Evolutionary conservation across 2,888 invertebrate genomes (phyloP).

Genomic region (Orthosia gothica): DNA sequence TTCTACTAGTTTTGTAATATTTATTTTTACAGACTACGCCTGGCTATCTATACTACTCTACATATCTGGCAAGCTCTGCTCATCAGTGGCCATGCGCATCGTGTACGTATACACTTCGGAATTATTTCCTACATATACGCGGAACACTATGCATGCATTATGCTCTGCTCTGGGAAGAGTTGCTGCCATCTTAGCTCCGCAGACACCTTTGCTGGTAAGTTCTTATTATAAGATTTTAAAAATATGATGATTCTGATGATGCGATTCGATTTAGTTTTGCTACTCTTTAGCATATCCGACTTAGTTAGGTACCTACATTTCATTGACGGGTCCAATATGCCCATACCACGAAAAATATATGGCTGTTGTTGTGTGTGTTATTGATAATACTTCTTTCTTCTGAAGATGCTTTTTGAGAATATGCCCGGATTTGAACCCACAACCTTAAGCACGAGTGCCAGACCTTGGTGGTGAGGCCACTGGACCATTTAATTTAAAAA

Average conservation of each 20-base stretch:
- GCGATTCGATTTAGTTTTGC: too few relatives aligned
- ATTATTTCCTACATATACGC: conserved; percentile 77
- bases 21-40: conserved; percentile 33
- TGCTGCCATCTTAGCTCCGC: conserved; percentile 76
- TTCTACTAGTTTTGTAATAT: not conserved
- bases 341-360: too few relatives aligned
- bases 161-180: conserved; percentile 76
- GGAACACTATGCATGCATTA: conserved; percentile 77
- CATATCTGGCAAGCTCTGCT: conserved; percentile 68
- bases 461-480: too few relatives aligned
- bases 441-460: too few relatives aligned
- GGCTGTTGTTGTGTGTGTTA: too few relatives aligned
- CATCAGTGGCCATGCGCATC: conserved; percentile 69
- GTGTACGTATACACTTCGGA: conserved; percentile 78
- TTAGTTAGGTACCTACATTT: too few relatives aligned
- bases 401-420: too few relatives aligned
- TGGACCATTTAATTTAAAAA: too few relatives aligned
- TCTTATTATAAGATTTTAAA: not conserved
- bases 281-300: too few relatives aligned
- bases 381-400: too few relatives aligned
- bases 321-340: too few relatives aligned
- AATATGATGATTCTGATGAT: not conserved
- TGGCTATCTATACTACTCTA: conserved; percentile 69
- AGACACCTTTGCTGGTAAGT: conserved; percentile 79
- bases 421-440: too few relatives aligned